Evolutionary conservation across 2,113 vertebrate genomes (phyloP).

Genomic region (Pelecanoides urinatrix): DNA sequence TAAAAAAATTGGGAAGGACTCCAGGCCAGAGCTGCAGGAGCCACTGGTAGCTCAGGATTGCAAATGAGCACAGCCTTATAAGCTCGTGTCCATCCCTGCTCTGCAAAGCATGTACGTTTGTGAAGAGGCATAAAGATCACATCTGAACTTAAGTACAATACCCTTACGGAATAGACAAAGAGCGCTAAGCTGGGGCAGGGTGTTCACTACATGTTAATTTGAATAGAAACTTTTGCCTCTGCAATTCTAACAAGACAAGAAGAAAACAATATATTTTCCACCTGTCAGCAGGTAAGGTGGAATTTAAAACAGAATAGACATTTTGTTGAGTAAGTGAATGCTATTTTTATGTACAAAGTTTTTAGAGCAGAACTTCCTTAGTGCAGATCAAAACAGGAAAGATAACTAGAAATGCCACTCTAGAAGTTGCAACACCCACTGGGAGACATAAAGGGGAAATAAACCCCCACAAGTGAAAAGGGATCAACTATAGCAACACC

Average conservation of each 20-base stretch:
- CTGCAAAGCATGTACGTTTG: not conserved
- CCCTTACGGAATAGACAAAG: accelerated
- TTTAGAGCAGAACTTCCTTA: not conserved
- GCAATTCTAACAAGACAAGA: not conserved
- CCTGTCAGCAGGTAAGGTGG: not conserved
- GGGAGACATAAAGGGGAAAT: not conserved
- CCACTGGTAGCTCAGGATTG: not conserved
- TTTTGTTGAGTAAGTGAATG: not conserved
- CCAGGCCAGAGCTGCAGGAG: not conserved
- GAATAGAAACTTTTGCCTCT: not conserved
- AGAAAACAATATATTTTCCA: not conserved
- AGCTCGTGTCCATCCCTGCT: not conserved
- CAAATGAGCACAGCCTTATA: not conserved
- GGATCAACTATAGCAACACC: not conserved
- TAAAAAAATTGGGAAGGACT: not conserved
- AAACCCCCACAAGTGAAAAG: not conserved
- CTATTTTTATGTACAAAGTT: not conserved
- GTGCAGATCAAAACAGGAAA: not conserved
- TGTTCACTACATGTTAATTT: not conserved
- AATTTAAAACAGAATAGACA: not conserved
- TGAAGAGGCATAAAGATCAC: not conserved
- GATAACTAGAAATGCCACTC: not conserved
- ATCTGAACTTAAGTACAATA: not conserved
- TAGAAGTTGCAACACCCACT: not conserved
- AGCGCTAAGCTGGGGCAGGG: not conserved